phyloP scores from a whole-genome alignment of 2,113 vertebrate genomes.

The Petrocephalus zakoni region DNA sequence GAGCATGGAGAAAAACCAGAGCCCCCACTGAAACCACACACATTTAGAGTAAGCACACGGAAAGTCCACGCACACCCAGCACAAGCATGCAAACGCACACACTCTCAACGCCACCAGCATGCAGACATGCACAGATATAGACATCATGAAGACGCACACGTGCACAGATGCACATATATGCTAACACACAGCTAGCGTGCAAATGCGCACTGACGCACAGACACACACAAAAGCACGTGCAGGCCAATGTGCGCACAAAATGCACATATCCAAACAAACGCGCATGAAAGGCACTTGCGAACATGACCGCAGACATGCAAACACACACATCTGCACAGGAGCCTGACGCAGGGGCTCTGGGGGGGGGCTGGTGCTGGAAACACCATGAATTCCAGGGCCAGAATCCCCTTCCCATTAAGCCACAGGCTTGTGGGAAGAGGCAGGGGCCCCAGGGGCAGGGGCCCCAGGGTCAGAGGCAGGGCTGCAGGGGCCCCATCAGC shows the following conservation, averaged over 20 bases:
- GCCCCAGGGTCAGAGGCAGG: not conserved
- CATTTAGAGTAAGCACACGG: not conserved
- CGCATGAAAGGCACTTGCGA: not conserved
- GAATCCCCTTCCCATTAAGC: not conserved
- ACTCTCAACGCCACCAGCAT: not conserved
- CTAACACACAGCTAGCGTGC: not conserved
- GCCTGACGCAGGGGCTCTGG: not conserved
- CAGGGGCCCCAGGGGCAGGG: not conserved
- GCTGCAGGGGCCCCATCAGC: not conserved
- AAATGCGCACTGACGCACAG: not conserved
- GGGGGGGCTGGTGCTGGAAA: not conserved
- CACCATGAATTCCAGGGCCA: not conserved
- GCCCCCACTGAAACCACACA: constrained; percentile 2
- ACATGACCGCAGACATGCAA: not conserved
- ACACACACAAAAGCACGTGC: not conserved
- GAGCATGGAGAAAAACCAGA: not conserved
- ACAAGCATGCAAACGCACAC: not conserved
- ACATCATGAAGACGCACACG: not conserved
- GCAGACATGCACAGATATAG: not conserved
- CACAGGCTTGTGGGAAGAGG: not conserved
- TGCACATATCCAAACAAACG: not conserved
- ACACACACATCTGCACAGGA: not conserved
- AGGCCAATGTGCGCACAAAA: not conserved
- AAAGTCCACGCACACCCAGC: not conserved
- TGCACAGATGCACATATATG: not conserved